Percentiles rank a stretch among this genome's conserved stretches.
Conservation (phyloP, 2,888 invertebrate species). For the Leptothorax acervorum region DNA sequence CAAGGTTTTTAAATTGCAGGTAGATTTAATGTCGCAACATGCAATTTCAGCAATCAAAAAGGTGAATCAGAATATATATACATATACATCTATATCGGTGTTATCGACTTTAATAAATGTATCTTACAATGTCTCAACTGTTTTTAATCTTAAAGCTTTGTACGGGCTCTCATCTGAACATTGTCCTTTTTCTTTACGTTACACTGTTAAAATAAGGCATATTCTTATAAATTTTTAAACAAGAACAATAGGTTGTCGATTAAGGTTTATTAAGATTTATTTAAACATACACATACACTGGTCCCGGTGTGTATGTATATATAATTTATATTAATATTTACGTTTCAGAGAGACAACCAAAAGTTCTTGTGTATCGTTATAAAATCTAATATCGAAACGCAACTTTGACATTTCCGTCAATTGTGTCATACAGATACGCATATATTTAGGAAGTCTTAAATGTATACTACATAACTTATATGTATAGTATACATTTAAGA, state of each 20-base stretch:
- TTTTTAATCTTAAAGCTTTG: slow-evolving; percentile 48
- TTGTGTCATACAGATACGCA: slow-evolving; percentile 50
- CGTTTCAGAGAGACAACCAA: slow-evolving; percentile 70
- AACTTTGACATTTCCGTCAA: slow-evolving; percentile 72
- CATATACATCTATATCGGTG: not conserved
- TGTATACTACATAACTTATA: slow-evolving; percentile 63
- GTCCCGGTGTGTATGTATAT: slow-evolving; percentile 57
- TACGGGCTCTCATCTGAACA: slow-evolving; percentile 35
- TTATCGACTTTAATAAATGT: slow-evolving; percentile 51
- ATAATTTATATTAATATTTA: slow-evolving; percentile 71
- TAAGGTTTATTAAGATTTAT: slow-evolving; percentile 59
- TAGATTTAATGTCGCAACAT: slow-evolving; percentile 5
- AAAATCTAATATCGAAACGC: slow-evolving; percentile 79
- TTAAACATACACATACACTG: slow-evolving; percentile 21
- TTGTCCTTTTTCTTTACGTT: slow-evolving; percentile 62
- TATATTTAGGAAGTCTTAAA: slow-evolving; percentile 61
- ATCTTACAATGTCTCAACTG: slow-evolving; percentile 47
- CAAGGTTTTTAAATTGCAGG: not conserved
- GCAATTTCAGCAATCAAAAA: slow-evolving; percentile 14
- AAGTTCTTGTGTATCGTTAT: slow-evolving; percentile 73
- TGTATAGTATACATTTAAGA: too few relatives aligned
- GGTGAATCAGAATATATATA: not conserved
- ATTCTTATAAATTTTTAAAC: slow-evolving; percentile 69
- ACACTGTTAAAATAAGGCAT: slow-evolving; percentile 80
- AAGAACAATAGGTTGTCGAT: slow-evolving; percentile 72